Conservation (phyloP, 2,888 invertebrate species). For the Phasia obesa region DNA sequence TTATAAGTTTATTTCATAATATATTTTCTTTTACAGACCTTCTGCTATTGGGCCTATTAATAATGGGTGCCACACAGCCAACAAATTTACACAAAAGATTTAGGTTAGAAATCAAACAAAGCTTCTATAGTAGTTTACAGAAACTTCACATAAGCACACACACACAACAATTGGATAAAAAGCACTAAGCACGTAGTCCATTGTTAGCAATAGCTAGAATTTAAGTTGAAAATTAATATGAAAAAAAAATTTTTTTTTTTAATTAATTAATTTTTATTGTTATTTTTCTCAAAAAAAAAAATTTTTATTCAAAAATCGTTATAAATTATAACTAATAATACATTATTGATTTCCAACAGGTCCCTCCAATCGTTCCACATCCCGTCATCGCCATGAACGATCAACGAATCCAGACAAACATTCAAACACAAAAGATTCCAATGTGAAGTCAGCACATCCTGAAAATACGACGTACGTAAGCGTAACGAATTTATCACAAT, state of each 20-base stretch:
- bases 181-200: conserved; percentile 52
- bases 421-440: conserved; percentile 64
- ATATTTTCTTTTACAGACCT: conserved; percentile 76
- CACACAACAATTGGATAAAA: neutral
- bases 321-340: neutral
- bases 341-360: conserved; percentile 71
- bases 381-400: conserved; percentile 70
- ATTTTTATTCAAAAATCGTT: neutral
- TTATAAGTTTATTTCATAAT: conserved; percentile 25
- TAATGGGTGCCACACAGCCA: conserved; percentile 80
- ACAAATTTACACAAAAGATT: conserved; percentile 76
- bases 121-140: conserved; percentile 52
- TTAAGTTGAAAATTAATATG: neutral
- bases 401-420: conserved; percentile 58
- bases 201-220: neutral
- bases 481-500: conserved; percentile 79
- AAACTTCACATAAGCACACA: conserved; percentile 44
- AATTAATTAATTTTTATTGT: neutral
- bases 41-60: conserved; percentile 78
- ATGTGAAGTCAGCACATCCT: conserved; percentile 69
- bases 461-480: conserved; percentile 82
- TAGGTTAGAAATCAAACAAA: conserved; percentile 75
- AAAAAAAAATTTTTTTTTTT: neutral
- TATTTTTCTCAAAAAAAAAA: neutral
- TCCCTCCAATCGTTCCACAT: conserved; percentile 80